These are phyloP conservation scores for Scaptomyza tumidula DNA, from an alignment of 2,888 invertebrate species.

Conservation along the genomic window DNA sequence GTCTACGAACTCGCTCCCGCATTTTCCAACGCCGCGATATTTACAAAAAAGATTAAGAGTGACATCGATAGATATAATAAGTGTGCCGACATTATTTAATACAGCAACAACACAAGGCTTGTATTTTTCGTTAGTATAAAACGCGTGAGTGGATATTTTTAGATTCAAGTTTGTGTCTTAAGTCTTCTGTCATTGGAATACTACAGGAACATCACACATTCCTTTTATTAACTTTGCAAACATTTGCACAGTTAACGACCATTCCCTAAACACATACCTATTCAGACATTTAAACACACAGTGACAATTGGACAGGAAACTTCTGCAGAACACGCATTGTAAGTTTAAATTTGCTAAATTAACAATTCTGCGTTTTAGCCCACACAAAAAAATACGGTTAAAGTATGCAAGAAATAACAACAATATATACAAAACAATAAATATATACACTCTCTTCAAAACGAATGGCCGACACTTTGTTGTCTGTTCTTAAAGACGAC, in stretches of 20 bases:
- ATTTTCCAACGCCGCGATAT: slow-evolving; percentile 28
- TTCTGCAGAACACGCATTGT: slow-evolving; percentile 59
- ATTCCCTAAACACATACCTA: slow-evolving; percentile 23
- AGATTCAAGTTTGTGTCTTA: slow-evolving; percentile 67
- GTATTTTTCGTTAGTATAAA: slow-evolving; percentile 17
- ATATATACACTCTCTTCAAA: slow-evolving; percentile 45
- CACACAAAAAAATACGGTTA: slow-evolving; percentile 15
- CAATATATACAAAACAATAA: slow-evolving; percentile 40
- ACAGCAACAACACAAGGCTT: slow-evolving; percentile 18
- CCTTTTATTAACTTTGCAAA: slow-evolving; percentile 43
- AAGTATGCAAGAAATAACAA: slow-evolving; percentile 36
- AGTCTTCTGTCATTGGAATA: slow-evolving; percentile 75
- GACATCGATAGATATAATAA: slow-evolving; percentile 36
- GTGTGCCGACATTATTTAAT: slow-evolving; percentile 29
- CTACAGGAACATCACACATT: slow-evolving; percentile 20
- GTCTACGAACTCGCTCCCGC: slow-evolving; percentile 52
- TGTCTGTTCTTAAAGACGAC: slow-evolving; percentile 35
- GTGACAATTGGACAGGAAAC: slow-evolving; percentile 41
- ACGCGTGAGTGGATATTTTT: slow-evolving; percentile 29
- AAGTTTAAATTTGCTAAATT: slow-evolving; percentile 71
- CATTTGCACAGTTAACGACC: slow-evolving; percentile 47
- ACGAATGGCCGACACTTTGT: slow-evolving; percentile 54
- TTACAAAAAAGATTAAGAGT: slow-evolving; percentile 30
- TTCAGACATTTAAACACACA: slow-evolving; percentile 7
- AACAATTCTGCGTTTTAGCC: slow-evolving; percentile 51